Evolutionary conservation across 2,888 invertebrate species (phyloP).

Genomic region (Diadromus collaris): DNA sequence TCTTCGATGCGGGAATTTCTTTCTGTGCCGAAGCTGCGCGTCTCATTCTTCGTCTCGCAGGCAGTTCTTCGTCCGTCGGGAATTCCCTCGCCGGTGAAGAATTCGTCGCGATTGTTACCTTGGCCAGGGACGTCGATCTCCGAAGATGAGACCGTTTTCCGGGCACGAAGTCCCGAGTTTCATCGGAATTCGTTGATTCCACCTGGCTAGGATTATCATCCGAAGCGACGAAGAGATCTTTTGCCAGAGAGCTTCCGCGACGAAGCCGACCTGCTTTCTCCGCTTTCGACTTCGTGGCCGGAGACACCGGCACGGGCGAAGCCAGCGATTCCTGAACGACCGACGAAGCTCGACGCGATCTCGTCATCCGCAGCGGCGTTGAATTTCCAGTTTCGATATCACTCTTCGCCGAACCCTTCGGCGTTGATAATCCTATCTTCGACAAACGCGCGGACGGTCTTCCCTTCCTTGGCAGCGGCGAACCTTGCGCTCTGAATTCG

Average conservation of each 20-base stretch:
- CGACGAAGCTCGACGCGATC: slow-evolving; percentile 69
- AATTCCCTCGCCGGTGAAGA: slow-evolving; percentile 47
- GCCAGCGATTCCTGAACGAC: slow-evolving; percentile 57
- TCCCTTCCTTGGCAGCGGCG: slow-evolving; percentile 14
- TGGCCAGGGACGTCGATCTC: slow-evolving; percentile 62
- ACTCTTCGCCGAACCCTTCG: slow-evolving; percentile 1
- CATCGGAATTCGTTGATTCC: slow-evolving; percentile 35
- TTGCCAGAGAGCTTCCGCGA: slow-evolving; percentile 66
- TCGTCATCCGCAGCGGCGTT: slow-evolving; percentile 62
- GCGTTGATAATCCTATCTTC: not conserved
- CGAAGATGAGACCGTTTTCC: slow-evolving; percentile 33
- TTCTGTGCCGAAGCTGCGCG: slow-evolving; percentile 68
- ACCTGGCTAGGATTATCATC: slow-evolving; percentile 6
- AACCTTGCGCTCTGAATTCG: slow-evolving; percentile 8
- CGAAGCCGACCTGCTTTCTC: slow-evolving; percentile 49
- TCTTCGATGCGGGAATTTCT: slow-evolving; percentile 59
- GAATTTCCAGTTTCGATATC: slow-evolving; percentile 15
- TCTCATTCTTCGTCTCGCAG: slow-evolving; percentile 68
- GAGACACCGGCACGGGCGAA: slow-evolving; percentile 34
- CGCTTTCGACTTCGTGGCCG: slow-evolving; percentile 16
- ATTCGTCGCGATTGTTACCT: slow-evolving; percentile 55
- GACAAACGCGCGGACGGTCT: slow-evolving; percentile 12
- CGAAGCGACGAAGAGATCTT: slow-evolving; percentile 59
- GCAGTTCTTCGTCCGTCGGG: slow-evolving; percentile 46
- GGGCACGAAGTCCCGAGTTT: slow-evolving; percentile 17